phyloP scores from a whole-genome alignment of 37 sponge, comb jelly and placozoan genomes.

The Hexactinellida sp. region DNA sequence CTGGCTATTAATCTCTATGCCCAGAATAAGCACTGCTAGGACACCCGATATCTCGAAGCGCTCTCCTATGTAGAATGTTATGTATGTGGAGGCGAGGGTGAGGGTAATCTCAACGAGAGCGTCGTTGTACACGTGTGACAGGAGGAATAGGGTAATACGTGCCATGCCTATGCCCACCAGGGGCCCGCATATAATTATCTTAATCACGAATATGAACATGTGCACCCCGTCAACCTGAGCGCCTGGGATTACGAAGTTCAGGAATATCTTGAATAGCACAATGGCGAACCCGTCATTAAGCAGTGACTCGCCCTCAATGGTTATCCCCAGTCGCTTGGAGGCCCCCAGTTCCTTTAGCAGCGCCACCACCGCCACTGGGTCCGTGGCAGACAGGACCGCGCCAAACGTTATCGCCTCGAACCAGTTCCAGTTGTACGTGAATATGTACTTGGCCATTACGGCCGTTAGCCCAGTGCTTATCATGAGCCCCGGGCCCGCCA shows the following conservation, averaged over 20 bases:
- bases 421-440: conserved; percentile 85
- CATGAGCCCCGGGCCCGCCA: conserved; percentile 74
- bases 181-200: conserved; percentile 58
- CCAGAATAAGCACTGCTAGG: conserved; percentile 65
- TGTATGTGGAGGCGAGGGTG: conserved; percentile 78
- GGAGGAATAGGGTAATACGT: conserved; percentile 53
- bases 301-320: conserved; percentile 88
- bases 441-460: conserved; percentile 55
- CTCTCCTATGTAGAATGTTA: conserved; percentile 77
- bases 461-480: conserved; percentile 45
- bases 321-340: conserved; percentile 53
- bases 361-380: conserved; percentile 83
- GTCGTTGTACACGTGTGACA: conserved; percentile 83
- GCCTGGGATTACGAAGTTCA: conserved; percentile 48
- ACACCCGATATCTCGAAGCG: conserved; percentile 68
- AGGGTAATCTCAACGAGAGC: conserved; percentile 81
- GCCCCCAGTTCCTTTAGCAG: conserved; percentile 64
- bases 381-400: conserved; percentile 77
- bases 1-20: conserved; percentile 64
- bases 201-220: neutral
- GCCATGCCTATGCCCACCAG: conserved; percentile 68
- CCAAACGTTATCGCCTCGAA: conserved; percentile 60
- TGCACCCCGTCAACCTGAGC: neutral
- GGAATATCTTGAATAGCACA: conserved; percentile 68
- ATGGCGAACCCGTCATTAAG: conserved; percentile 86